A percentile compares a stretch with the other conserved stretches of the same genome.
These are phyloP conservation scores for Nannobrachium achirus DNA, from an alignment of 2,113 vertebrate genomes.

Conservation along the genomic window DNA sequence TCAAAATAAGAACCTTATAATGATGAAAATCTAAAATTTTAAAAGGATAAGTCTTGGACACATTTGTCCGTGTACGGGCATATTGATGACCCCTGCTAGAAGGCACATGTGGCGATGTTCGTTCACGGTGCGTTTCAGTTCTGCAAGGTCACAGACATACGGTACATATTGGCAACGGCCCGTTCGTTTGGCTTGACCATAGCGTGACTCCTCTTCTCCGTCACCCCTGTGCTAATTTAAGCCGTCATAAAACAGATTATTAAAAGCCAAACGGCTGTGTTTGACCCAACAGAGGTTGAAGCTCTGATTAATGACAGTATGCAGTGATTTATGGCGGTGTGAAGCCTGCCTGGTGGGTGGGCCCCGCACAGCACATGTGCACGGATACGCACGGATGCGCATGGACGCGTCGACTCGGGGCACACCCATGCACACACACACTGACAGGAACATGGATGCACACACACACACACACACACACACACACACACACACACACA, in stretches of 20 bases:
- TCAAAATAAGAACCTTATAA: too few relatives aligned
- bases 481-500: conserved; percentile 10
- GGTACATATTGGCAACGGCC: conserved; percentile 33
- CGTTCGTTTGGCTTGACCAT: conserved; percentile 1
- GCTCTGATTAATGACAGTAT: conserved; percentile 41
- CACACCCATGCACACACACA: background rate
- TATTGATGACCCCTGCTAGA: too few relatives aligned
- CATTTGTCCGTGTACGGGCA: too few relatives aligned
- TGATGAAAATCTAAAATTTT: too few relatives aligned
- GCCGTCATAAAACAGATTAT: conserved; percentile 43
- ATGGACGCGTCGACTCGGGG: conserved; percentile 6
- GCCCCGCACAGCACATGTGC: background rate
- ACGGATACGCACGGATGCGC: background rate
- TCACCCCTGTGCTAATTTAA: conserved; percentile 15
- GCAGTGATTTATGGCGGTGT: conserved; percentile 48
- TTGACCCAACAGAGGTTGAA: conserved; percentile 40
- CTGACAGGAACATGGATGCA: background rate
- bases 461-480: background rate
- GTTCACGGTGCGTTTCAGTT: conserved; percentile 11
- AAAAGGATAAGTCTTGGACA: too few relatives aligned
- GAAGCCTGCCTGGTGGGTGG: conserved; percentile 28
- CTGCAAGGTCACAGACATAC: conserved; percentile 3
- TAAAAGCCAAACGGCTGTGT: conserved; percentile 34
- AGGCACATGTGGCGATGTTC: too few relatives aligned
- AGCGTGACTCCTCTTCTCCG: conserved; percentile 11